Percentiles rank a stretch among this genome's conserved stretches.
phyloP scores from a whole-genome alignment of 2,888 invertebrate species.

The Phyto melanocephala region DNA sequence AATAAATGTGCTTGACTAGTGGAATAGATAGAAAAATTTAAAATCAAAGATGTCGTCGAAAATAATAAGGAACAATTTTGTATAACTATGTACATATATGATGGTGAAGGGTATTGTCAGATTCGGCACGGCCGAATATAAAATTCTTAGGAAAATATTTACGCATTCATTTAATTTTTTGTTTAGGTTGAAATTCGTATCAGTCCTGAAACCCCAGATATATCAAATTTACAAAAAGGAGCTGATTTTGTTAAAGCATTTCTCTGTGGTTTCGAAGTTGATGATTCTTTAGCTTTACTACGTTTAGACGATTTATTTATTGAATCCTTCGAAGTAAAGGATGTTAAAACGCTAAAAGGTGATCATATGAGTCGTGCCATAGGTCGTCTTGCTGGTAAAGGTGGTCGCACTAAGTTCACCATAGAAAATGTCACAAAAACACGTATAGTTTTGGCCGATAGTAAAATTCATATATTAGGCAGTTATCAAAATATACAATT shows the following conservation, averaged over 20 bases:
- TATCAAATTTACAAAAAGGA: constrained; percentile 95
- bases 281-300: constrained; percentile 96
- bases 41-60: too few species aligned
- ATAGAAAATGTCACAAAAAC: constrained; percentile 99
- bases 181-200: constrained; percentile 76
- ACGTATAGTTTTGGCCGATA: constrained; percentile 97
- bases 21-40: too few species aligned
- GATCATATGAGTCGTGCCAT: constrained; percentile 97
- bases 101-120: too few species aligned
- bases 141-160: background rate
- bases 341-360: constrained; percentile 96
- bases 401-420: constrained; percentile 97
- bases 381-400: constrained; percentile 97
- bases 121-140: too few species aligned
- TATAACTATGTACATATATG: too few species aligned
- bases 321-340: constrained; percentile 97
- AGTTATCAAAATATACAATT: constrained; percentile 97
- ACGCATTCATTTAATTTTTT: constrained; percentile 10
- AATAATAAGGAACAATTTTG: too few species aligned
- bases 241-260: constrained; percentile 99
- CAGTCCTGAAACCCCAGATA: constrained; percentile 83
- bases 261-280: constrained; percentile 96
- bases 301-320: constrained; percentile 97
- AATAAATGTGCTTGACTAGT: too few species aligned
- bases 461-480: constrained; percentile 97